Evolutionary conservation across 2,888 invertebrate species (phyloP).

Genomic region (Meta bourneti): DNA sequence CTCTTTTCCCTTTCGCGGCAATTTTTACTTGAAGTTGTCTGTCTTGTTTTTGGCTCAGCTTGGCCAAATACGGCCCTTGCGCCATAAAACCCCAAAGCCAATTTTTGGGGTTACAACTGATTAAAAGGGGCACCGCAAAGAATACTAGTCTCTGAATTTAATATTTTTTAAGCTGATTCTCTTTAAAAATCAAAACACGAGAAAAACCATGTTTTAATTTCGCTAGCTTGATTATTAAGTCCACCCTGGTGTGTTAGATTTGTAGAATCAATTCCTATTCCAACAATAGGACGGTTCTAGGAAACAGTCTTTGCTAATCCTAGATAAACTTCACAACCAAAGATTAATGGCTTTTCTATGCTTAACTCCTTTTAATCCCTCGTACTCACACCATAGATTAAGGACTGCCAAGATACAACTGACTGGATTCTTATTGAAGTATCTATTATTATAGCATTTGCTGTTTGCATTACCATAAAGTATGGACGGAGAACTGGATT

Average conservation of each 20-base stretch:
- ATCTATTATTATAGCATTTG: not conserved
- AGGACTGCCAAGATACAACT: not conserved
- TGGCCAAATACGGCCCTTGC: no score
- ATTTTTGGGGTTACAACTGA: no score
- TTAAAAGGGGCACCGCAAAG: no score
- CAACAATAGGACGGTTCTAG: not conserved
- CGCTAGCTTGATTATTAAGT: no score
- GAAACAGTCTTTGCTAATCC: not conserved
- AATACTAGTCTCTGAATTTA: no score
- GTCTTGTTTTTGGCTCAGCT: no score
- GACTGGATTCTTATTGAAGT: not conserved
- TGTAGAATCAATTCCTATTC: not conserved
- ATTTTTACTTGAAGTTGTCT: no score
- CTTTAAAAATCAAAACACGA: no score
- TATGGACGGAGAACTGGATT: not conserved
- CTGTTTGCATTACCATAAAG: not conserved
- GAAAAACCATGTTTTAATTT: no score
- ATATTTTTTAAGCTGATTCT: no score
- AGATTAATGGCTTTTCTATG: not conserved
- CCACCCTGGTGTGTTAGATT: not conserved
- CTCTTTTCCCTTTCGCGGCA: no score
- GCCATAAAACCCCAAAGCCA: no score
- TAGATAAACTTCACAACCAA: constrained; percentile 1
- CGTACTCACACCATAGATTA: not conserved
- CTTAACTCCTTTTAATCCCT: not conserved